Base-by-base conservation (phyloP, 2,888 invertebrate genomes). In the Therioaphis trifolii region DNA sequence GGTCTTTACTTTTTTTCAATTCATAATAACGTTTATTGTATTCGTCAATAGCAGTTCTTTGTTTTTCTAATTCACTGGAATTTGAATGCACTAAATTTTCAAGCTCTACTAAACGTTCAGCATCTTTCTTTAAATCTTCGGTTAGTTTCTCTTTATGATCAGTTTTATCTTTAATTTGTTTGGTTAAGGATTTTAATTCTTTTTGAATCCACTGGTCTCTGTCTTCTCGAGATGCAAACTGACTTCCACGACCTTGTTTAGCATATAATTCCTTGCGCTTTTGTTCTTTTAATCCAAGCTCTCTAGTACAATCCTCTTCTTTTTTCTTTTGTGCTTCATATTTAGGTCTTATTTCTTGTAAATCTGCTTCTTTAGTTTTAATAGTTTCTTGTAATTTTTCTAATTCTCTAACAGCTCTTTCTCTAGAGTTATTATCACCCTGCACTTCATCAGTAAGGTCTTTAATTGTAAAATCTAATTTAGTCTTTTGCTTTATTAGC, bases 181-280 rank as follows among this genome's bases (percentile, higher is more conserved):
- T 97, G 87, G 93, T 96, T 7, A 99, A 90, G 15, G 96, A 95
- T 87, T 92, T 96, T 27, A 99, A 90, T 89, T 99, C 98, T 87
- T 95, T 96, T 88, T 96, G 94, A 87, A 99, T 98, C 97, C 98
- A 99, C 86, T 94, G 92, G 89, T 99, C 99, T 85, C 99, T 90
- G 88, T 99, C 98, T 87, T 96, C 97, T 87, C 94, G 92, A 0
- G 95, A 95, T 0, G 96, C 94, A 89, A 99, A 99, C 89, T 98
- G 98, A 85, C 96, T 97, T 0, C 98, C 98, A 86, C 98, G 91
- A 0, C 99, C 99, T 89, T 99, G 99, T 88, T 99, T 99, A 0
- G 98, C 99, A 89, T 99, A 99, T 77, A 99, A 89, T 89, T 99
- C 99, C 88, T 98, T 98, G 5, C 98, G 91, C 87, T 96, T 96